phyloP scores from a whole-genome alignment of 2,888 invertebrate genomes.

The Gnatocerus cornutus region DNA sequence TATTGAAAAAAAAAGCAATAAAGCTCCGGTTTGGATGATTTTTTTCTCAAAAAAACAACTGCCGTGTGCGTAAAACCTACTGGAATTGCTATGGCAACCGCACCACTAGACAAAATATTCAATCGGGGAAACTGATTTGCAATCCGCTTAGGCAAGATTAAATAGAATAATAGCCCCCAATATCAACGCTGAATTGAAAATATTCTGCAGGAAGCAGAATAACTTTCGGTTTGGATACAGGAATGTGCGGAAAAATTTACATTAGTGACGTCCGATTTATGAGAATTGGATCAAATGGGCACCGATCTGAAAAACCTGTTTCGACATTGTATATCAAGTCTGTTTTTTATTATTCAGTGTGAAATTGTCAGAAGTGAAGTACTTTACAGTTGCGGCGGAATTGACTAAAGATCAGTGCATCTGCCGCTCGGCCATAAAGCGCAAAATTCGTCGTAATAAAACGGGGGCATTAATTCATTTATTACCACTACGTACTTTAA shows the following conservation, averaged over 20 bases:
- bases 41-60: not conserved
- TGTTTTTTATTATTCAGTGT: not conserved
- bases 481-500: too few relatives aligned
- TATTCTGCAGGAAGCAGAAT: constrained; percentile 52
- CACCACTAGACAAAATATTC: constrained; percentile 61
- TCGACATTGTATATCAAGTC: not conserved
- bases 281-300: not conserved
- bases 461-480: too few relatives aligned
- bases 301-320: not conserved
- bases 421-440: not conserved
- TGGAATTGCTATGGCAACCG: constrained; percentile 59
- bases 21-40: not conserved
- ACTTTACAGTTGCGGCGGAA: not conserved
- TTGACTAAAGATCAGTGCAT: not conserved
- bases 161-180: constrained; percentile 62
- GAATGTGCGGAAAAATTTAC: constrained; percentile 5
- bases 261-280: not conserved
- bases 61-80: constrained; percentile 25
- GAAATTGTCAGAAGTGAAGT: not conserved
- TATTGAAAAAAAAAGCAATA: not conserved
- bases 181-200: constrained; percentile 62
- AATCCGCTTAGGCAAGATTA: constrained; percentile 64
- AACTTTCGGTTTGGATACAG: constrained; percentile 19
- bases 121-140: constrained; percentile 59
- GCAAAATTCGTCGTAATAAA: not conserved